Base-by-base conservation (phyloP, 2,797 vertebrate species). In the Furcifer pardalis region DNA sequence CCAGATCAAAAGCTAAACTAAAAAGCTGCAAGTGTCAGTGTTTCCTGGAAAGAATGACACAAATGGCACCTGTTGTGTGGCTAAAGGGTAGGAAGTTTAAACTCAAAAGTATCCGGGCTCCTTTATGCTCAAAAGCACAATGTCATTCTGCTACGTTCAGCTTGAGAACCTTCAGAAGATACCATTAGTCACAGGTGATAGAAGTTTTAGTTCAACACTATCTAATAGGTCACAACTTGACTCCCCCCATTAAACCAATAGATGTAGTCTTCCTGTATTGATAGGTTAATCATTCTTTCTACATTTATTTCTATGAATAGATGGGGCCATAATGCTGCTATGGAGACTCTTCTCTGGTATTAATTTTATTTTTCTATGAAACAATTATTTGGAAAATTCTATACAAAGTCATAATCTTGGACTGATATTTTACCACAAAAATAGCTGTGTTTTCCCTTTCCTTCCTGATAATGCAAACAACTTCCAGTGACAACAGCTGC, bases 321-420 rank as follows among this genome's bases (percentile, higher is more conserved):
- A 40, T 49, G 4, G 13, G 17, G 2, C 27, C n/a, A 60, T 32
- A 42, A 13, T 27, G 19, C 30, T 71, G 27, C 46, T 2, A 37
- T 75, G 44, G 37, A 75, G 15, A 37, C 5, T 65, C 8, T 6
- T 69, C 81, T 79, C 87, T 84, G 75, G 76, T 1, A 25, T 77
- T 15, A 56, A 74, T n/a, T 85, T 85, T 7, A 75, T 37, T 6
- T 69, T 44, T 66, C 83, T 74, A 40, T 88, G 15, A 49, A 85
- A 12, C 74, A 86, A 40, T 60, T 74, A 1, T 4, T 82, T 84
- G 87, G 88, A 77, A 40, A 75, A 76, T 49, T 73, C 30, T 2
- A 0, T 77, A 23, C 76, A 74, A 76, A 80, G 5, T 72, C 44
- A 30, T 76, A 71, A 79, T 73, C 37, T 30, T 15, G 25, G 13